A percentile compares a stretch with the other conserved stretches of the same genome.
phyloP scores from a whole-genome alignment of 2,888 invertebrate genomes.

The Resseliella maxima region DNA sequence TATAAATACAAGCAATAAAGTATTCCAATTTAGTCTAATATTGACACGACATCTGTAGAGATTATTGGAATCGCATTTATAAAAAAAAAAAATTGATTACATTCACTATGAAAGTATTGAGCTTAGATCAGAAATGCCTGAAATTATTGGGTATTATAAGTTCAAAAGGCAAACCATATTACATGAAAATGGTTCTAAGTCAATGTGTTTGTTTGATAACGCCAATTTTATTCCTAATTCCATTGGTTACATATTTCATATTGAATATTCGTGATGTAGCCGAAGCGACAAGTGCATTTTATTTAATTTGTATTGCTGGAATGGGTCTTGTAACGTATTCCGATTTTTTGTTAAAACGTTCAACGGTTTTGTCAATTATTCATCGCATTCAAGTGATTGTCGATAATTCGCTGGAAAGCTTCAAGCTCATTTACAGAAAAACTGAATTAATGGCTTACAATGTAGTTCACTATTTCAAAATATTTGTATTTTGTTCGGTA shows the following conservation, averaged over 20 bases:
- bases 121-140: background rate
- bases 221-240: background rate
- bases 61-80: background rate
- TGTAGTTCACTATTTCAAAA: background rate
- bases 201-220: background rate
- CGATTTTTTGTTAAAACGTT: background rate
- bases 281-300: constrained; percentile 7
- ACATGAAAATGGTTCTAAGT: background rate
- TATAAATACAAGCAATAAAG: background rate
- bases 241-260: background rate
- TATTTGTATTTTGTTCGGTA: background rate
- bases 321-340: background rate
- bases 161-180: background rate
- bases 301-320: background rate
- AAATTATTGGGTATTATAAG: background rate
- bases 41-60: background rate
- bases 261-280: background rate
- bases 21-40: background rate
- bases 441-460: background rate
- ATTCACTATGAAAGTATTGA: background rate
- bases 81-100: background rate
- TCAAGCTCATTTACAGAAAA: background rate
- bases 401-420: background rate
- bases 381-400: background rate
- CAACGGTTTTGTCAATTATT: background rate